phyloP scores from a whole-genome alignment of 2,797 vertebrate species.

The Orientallactaga sibirica region DNA sequence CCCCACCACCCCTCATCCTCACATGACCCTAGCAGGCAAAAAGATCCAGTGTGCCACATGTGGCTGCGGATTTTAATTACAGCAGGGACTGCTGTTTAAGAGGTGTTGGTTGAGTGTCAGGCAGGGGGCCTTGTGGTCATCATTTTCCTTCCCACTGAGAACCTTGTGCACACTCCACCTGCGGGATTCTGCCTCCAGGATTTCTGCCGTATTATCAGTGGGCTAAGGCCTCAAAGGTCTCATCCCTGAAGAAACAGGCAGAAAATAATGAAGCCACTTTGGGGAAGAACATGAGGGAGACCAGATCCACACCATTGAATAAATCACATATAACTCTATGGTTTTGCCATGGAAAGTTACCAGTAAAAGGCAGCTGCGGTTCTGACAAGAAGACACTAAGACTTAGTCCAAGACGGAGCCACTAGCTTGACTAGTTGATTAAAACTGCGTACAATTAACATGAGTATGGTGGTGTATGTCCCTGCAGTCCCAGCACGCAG shows the following conservation, averaged over 20 bases:
- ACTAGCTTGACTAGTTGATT: neutral
- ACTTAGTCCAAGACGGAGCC: neutral
- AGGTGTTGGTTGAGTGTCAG: neutral
- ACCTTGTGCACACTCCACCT: neutral
- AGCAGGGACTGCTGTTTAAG: neutral
- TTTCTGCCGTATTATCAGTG: too few species aligned
- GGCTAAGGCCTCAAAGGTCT: neutral
- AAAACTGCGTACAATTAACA: neutral
- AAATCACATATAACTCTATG: neutral
- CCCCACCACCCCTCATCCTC: accelerated
- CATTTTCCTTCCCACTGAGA: neutral
- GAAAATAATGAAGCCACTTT: neutral
- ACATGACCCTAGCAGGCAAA: neutral
- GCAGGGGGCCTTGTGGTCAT: accelerated
- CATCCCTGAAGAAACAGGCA: neutral
- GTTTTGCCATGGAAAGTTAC: neutral
- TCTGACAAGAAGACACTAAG: too few species aligned
- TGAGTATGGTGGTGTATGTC: neutral
- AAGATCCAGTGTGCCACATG: neutral
- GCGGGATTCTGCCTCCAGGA: neutral
- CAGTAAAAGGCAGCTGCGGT: neutral
- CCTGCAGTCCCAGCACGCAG: neutral
- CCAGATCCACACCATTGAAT: neutral
- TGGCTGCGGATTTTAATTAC: neutral
- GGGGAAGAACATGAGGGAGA: neutral